phyloP scores from a whole-genome alignment of 2,797 vertebrate genomes.

The Sebastes matsubarae region DNA sequence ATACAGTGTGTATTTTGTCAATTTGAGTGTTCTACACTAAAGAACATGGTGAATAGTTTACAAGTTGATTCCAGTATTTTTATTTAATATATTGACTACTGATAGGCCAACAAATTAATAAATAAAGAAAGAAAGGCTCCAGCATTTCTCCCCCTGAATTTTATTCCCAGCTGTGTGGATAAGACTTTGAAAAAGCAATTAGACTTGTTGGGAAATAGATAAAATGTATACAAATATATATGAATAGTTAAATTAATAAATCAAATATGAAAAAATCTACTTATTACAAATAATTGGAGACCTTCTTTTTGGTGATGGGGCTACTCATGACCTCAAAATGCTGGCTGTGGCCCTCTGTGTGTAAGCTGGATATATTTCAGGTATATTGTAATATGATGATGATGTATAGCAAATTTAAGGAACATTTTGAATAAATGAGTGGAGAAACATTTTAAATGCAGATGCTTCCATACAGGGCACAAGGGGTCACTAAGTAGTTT shows the following conservation, averaged over 20 bases:
- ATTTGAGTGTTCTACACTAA: neutral
- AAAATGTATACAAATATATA: neutral
- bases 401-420: neutral
- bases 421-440: too few species aligned
- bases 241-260: too few species aligned
- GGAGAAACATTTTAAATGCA: neutral
- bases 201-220: neutral
- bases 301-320: too few species aligned
- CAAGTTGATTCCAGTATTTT: neutral
- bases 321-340: neutral
- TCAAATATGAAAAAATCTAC: neutral
- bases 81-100: too few species aligned
- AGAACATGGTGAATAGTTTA: neutral
- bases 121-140: neutral
- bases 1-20: neutral
- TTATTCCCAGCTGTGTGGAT: too few species aligned
- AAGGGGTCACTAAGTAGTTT: neutral
- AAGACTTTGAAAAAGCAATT: neutral
- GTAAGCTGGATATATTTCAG: neutral
- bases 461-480: neutral
- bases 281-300: neutral
- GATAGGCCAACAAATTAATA: neutral
- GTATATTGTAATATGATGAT: neutral
- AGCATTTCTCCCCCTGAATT: neutral
- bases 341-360: neutral